Evolutionary conservation across 2,797 vertebrate species (phyloP).

Genomic region (Micrastur ruficollis): DNA sequence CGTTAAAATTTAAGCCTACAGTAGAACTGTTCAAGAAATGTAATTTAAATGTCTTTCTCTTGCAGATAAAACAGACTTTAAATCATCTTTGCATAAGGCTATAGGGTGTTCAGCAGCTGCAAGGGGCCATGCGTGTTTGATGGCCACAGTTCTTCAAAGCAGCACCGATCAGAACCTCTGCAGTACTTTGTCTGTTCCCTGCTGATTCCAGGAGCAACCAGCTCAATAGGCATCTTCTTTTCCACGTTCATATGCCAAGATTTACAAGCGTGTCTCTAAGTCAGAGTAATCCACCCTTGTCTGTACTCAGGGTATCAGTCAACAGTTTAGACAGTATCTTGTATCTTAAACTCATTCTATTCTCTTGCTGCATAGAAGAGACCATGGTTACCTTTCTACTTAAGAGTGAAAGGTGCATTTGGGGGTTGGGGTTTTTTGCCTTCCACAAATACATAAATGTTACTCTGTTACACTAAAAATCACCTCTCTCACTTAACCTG

Average conservation of each 20-base stretch:
- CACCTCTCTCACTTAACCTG: background rate
- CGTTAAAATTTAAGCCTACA: background rate
- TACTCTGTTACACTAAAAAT: background rate
- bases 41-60: background rate
- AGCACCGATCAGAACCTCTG: background rate
- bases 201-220: background rate
- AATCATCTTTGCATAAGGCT: background rate
- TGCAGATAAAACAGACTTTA: background rate
- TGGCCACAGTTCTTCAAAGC: background rate
- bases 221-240: background rate
- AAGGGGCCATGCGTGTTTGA: background rate
- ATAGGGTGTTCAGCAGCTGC: background rate
- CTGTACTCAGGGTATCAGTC: background rate
- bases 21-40: background rate
- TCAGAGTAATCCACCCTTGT: background rate
- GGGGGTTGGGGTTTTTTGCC: accelerated
- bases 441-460: background rate
- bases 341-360: background rate
- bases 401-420: background rate
- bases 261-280: background rate
- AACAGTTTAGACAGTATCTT: background rate
- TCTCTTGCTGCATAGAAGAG: background rate
- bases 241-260: background rate
- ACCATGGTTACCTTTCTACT: background rate
- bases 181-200: background rate